Base-by-base conservation (phyloP, 2,888 invertebrate genomes). In the Sipunculus nudus region DNA sequence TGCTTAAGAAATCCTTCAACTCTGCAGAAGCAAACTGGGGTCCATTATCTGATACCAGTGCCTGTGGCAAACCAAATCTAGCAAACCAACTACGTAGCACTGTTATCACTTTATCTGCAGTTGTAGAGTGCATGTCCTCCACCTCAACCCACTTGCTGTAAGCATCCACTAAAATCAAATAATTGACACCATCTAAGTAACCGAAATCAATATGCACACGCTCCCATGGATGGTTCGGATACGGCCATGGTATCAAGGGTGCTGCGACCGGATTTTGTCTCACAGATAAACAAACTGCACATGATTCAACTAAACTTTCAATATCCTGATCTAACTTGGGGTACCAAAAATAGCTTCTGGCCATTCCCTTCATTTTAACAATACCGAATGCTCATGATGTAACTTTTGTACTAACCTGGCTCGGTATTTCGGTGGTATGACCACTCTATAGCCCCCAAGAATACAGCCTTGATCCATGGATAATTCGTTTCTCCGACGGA, bases 11-110 rank as follows among this genome's bases (percentile, higher is more conserved):
- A 3, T 29, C 10, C 4, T 38, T 16, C n/a, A 57, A 57, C 21
- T 39, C 39, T 8, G 25, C 49, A 5, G 49, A 23, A 21, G 21
- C 50, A 26, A 57, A 50, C 47, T 38, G 41, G 13, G 49, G 57
- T 28, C 57, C 57, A 49, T 57, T 57, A 28, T 57, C 57, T 19
- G 40, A 40, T 6, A 57, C 57, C 3, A 49, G 6, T 26, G 13
- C 39, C 21, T 57, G 16, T 3, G 40, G 48, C 39, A 57, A 26
- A 13, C 57, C 57, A 39, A 35, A 26, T n/a, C 38, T 23, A 45
- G 53, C 39, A 41, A 53, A 53, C 6, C 23, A 25, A n/a, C 19
- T 43, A 10, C 53, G 4, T 21, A 53, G 21, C 23, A 10, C 35
- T 6, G 39, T 41, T 41, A 53, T 23, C 6, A 25, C n/a, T 43